phyloP scores from a whole-genome alignment of 2,888 invertebrate species.

The Augochlorella aurata region DNA sequence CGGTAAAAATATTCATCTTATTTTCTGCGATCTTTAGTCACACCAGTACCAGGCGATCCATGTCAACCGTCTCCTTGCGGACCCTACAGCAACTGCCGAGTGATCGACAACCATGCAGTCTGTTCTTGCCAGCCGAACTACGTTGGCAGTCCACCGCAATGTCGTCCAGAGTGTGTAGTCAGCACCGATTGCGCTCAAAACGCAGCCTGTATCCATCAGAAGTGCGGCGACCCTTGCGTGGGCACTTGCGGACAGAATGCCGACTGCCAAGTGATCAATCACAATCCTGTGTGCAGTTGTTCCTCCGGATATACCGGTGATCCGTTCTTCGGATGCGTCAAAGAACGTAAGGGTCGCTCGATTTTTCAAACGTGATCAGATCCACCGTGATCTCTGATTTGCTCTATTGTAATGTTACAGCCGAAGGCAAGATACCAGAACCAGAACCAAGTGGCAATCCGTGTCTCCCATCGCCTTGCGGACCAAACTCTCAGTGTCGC shows the following conservation, averaged over 20 bases:
- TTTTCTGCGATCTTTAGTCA: conserved; percentile 35
- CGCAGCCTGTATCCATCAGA: conserved; percentile 90
- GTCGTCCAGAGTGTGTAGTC: conserved; percentile 91
- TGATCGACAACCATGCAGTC: conserved; percentile 88
- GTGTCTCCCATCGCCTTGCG: conserved; percentile 92
- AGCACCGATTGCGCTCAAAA: conserved; percentile 92
- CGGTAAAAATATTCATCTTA: not conserved
- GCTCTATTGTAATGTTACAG: conserved; percentile 14
- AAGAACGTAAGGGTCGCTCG: conserved; percentile 84
- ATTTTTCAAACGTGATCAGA: not conserved
- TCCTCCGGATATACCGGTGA: conserved; percentile 89
- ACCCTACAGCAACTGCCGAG: conserved; percentile 90
- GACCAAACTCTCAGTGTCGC: conserved; percentile 92
- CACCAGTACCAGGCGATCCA: conserved; percentile 81
- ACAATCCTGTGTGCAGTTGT: conserved; percentile 93
- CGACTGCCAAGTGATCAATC: conserved; percentile 91
- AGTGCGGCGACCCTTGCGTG: conserved; percentile 91
- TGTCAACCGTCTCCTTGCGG: conserved; percentile 90
- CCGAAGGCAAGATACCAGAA: conserved; percentile 46
- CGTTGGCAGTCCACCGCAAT: conserved; percentile 90
- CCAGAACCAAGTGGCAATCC: conserved; percentile 86
- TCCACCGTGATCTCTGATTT: not conserved
- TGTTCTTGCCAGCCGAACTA: conserved; percentile 91
- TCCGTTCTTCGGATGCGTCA: conserved; percentile 89
- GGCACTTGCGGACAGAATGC: conserved; percentile 93